phyloP scores from a whole-genome alignment of 2,113 vertebrate genomes.

The Puma concolor region DNA sequence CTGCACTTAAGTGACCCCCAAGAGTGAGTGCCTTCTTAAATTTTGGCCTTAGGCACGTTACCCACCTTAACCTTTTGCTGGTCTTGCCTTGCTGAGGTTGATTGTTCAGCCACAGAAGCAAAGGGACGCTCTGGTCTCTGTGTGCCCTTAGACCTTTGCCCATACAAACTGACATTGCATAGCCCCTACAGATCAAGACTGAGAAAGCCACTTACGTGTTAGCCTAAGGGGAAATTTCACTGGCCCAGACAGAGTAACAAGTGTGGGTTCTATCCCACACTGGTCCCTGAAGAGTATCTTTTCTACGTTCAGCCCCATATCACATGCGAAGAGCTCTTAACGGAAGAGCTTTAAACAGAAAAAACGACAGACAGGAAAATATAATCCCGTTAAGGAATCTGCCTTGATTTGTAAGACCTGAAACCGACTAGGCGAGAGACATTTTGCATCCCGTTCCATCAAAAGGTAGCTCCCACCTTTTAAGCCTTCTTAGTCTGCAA shows the following conservation, averaged over 20 bases:
- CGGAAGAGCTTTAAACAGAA: not conserved
- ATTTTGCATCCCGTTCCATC: not conserved
- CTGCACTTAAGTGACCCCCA: not conserved
- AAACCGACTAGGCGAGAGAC: not conserved
- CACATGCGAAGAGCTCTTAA: not conserved
- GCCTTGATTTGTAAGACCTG: not conserved
- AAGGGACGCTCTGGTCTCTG: not conserved
- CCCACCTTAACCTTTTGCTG: not conserved
- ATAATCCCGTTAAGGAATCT: not conserved
- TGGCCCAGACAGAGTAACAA: not conserved
- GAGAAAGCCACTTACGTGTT: not conserved
- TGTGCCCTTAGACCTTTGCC: not conserved
- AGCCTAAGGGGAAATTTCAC: not conserved
- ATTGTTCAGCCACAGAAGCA: not conserved
- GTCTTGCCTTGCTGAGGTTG: not conserved
- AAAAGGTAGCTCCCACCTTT: not conserved
- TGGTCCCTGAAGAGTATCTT: not conserved
- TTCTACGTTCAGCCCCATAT: not conserved
- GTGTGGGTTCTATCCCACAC: not conserved
- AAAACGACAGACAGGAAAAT: not conserved
- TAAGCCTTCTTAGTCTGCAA: not conserved
- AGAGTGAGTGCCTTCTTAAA: not conserved
- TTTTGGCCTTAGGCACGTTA: too few relatives aligned
- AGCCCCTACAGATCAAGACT: not conserved
- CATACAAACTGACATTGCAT: not conserved